phyloP scores from a whole-genome alignment of 2,113 vertebrate genomes.

The Paraplagusia blochii region DNA sequence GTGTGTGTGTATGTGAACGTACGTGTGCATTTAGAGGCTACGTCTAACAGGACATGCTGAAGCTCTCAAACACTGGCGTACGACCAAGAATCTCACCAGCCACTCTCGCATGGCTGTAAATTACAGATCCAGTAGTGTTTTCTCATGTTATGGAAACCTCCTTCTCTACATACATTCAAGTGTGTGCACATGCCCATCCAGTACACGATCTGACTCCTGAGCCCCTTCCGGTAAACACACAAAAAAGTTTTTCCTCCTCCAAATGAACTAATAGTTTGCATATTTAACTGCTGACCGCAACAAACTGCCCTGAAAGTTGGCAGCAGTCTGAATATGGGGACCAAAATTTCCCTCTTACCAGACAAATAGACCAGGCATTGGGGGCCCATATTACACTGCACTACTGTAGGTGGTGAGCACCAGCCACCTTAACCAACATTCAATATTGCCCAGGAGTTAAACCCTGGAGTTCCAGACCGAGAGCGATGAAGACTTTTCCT shows the following conservation, averaged over 20 bases:
- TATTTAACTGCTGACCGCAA: slow-evolving; percentile 38
- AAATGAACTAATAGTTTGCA: slow-evolving; percentile 34
- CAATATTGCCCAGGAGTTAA: too few species aligned
- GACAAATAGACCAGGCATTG: too few species aligned
- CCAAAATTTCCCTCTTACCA: too few species aligned
- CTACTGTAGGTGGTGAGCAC: too few species aligned
- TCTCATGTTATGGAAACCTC: slow-evolving; percentile 22
- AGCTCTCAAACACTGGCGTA: slow-evolving; percentile 13
- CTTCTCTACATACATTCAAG: neutral
- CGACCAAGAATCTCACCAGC: slow-evolving; percentile 15
- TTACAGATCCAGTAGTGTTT: slow-evolving; percentile 24
- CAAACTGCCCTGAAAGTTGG: slow-evolving; percentile 22
- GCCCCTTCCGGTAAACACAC: slow-evolving; percentile 4
- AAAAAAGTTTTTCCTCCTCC: neutral
- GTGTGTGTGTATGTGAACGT: neutral
- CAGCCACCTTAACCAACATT: too few species aligned
- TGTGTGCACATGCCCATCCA: slow-evolving; percentile 4
- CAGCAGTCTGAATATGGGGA: too few species aligned
- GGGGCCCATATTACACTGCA: too few species aligned
- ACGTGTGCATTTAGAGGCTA: slow-evolving; percentile 7
- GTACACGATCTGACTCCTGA: slow-evolving; percentile 6
- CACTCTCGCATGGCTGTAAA: slow-evolving; percentile 8
- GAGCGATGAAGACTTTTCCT: too few species aligned
- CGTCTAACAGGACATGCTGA: slow-evolving; percentile 18
- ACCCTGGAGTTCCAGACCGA: too few species aligned